phyloP scores from a whole-genome alignment of 2,113 vertebrate species.

The Scomber colias region DNA sequence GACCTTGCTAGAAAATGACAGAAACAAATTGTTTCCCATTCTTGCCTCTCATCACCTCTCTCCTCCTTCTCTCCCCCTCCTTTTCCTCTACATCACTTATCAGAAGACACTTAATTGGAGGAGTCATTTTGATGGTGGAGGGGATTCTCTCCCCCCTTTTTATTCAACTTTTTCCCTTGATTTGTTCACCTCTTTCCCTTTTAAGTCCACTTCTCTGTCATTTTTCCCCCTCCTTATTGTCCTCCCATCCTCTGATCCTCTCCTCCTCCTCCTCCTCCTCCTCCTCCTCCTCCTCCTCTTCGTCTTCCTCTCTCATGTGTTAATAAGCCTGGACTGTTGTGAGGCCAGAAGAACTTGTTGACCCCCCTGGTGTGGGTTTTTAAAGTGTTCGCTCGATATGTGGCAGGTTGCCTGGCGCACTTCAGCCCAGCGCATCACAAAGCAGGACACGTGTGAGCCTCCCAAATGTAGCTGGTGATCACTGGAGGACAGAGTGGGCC shows the following conservation, averaged over 20 bases:
- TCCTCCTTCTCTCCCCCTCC: not conserved
- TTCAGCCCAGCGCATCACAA: constrained; percentile 1
- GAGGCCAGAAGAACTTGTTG: constrained; percentile 47
- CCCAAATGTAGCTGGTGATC: not conserved
- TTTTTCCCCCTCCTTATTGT: not conserved
- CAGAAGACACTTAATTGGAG: constrained; percentile 28
- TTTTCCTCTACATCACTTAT: constrained; percentile 22
- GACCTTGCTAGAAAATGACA: constrained; percentile 68
- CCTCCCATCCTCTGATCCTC: constrained; percentile 30
- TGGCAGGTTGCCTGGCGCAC: not conserved
- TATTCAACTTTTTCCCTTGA: not conserved
- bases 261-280: constrained; percentile 20
- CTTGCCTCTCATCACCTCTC: not conserved
- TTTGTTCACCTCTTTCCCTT: constrained; percentile 21
- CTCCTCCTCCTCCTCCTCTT: constrained; percentile 24
- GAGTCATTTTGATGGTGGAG: constrained; percentile 3
- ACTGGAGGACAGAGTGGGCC: not conserved
- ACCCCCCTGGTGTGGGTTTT: constrained; percentile 60
- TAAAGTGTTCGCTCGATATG: constrained; percentile 38
- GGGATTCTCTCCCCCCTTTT: not conserved
- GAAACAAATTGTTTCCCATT: constrained; percentile 59
- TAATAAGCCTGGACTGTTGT: constrained; percentile 14
- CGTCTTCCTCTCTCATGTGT: constrained; percentile 6
- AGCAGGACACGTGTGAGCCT: not conserved
- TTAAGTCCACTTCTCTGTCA: constrained; percentile 27